A percentile compares a stretch with the other conserved stretches of the same genome.
These are phyloP conservation scores for Apeira syringaria DNA, from an alignment of 2,888 invertebrate species.

Conservation along the genomic window DNA sequence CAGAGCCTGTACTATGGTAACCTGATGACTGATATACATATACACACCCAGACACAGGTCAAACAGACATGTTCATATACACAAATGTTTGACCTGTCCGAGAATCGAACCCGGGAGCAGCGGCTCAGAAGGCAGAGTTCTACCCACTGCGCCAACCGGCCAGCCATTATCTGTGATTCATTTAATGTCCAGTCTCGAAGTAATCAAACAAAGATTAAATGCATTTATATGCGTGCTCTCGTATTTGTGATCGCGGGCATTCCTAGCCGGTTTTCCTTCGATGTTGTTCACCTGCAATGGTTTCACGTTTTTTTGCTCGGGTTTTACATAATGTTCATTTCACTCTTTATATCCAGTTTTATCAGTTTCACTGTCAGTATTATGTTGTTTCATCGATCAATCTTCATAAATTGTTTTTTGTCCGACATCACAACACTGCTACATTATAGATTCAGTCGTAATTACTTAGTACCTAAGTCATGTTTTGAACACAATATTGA, in stretches of 20 bases:
- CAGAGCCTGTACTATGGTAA: too few species aligned
- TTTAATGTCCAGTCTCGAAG: slow-evolving; percentile 17
- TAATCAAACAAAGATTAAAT: slow-evolving; percentile 44
- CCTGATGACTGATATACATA: too few species aligned
- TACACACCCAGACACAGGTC: too few species aligned
- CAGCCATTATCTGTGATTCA: too few species aligned
- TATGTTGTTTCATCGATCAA: slow-evolving; percentile 13
- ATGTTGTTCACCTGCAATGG: slow-evolving; percentile 36
- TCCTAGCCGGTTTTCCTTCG: slow-evolving; percentile 32
- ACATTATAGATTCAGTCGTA: background rate
- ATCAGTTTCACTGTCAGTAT: slow-evolving; percentile 34
- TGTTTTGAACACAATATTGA: too few species aligned
- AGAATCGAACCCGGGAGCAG: too few species aligned
- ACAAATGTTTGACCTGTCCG: too few species aligned
- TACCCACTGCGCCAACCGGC: too few species aligned
- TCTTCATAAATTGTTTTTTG: slow-evolving; percentile 6
- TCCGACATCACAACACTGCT: background rate
- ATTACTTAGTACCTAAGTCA: too few species aligned
- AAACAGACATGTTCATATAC: too few species aligned
- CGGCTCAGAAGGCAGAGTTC: too few species aligned
- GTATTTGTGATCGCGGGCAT: slow-evolving; percentile 24
- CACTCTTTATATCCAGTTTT: slow-evolving; percentile 46
- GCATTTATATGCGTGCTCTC: slow-evolving; percentile 32
- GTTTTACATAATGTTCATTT: slow-evolving; percentile 36
- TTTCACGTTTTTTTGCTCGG: slow-evolving; percentile 38